A percentile compares a stretch with the other conserved stretches of the same genome.
Evolutionary conservation across 2,113 vertebrate genomes (phyloP).

Genomic region (sheep (Ovis aries)): ARS-UI_Ramb_v3.0 NC_056076.1:48829501-48830000

Average conservation of each 20-base stretch:
- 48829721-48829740: neutral
- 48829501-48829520: neutral
- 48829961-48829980: neutral
- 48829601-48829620: neutral
- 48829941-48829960: neutral
- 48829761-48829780: neutral
- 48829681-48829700: neutral
- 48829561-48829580: neutral
- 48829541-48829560: neutral
- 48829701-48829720: neutral
- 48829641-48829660: neutral
- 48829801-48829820: neutral
- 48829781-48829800: neutral
- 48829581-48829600: neutral
- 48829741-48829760: neutral
- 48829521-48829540: neutral
- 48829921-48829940: fast-evolving
- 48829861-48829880: neutral
- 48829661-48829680: neutral
- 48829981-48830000: neutral
- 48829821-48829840: neutral
- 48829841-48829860: too few relatives aligned
- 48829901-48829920: fast-evolving
- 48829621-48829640: neutral
- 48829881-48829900: neutral